Percentiles rank a stretch among this genome's conserved stretches.
These are phyloP conservation scores for Lasioglossum pauxillum DNA, from an alignment of 2,888 invertebrate genomes.

Conservation along the genomic window DNA sequence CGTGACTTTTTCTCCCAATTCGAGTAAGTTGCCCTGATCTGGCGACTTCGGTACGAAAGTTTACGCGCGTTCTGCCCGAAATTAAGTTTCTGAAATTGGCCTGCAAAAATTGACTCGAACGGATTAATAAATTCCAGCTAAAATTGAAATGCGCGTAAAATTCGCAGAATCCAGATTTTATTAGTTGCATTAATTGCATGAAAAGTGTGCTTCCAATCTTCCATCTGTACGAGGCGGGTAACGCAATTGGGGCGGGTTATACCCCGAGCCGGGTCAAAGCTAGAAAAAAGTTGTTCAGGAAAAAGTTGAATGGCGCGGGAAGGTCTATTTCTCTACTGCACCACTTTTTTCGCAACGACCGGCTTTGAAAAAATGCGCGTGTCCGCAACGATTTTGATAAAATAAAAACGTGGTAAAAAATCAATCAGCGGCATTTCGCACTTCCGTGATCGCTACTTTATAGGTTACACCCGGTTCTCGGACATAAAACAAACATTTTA, in stretches of 20 bases:
- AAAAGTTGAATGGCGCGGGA: neutral
- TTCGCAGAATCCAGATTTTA: neutral
- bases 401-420: neutral
- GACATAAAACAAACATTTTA: no score
- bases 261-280: neutral
- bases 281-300: neutral
- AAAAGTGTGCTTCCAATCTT: neutral
- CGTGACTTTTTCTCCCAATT: no score
- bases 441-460: neutral
- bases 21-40: no score
- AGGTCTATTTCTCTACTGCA: neutral
- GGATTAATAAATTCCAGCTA: neutral
- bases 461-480: no score
- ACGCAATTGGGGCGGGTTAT: neutral
- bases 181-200: neutral
- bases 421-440: neutral
- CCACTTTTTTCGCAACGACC: neutral
- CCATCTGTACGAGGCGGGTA: neutral
- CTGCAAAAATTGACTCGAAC: neutral
- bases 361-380: neutral
- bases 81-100: neutral
- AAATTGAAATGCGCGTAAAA: neutral
- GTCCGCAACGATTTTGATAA: neutral
- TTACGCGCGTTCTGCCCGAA: no score
- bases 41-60: neutral